Conservation (phyloP, 2,113 vertebrate species). For the Athene cunicularia region DNA sequence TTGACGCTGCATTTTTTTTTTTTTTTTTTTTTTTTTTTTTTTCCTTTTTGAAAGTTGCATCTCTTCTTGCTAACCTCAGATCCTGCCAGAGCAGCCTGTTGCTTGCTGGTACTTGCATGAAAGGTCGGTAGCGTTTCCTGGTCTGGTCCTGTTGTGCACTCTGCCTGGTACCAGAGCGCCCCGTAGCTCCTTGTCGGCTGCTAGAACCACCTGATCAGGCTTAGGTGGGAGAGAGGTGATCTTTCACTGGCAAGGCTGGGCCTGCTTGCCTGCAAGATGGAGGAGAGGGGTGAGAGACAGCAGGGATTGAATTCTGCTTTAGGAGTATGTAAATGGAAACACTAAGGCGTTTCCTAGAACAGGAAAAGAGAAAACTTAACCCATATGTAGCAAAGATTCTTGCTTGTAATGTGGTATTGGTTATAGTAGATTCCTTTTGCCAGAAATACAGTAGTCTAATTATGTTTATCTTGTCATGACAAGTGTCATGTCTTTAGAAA, state of each 20-base stretch:
- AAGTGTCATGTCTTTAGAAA: background rate
- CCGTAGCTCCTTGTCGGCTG: background rate
- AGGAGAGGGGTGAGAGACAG: background rate
- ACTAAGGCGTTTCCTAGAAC: background rate
- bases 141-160: background rate
- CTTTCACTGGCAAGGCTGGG: background rate
- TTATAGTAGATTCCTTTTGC: background rate
- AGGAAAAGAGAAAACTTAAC: background rate
- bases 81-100: background rate
- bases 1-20: accelerated
- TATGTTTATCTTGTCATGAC: background rate
- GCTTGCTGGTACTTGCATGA: background rate
- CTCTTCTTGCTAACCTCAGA: background rate
- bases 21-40: too few species aligned
- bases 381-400: background rate
- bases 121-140: background rate
- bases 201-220: conserved; percentile 3
- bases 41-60: background rate
- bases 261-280: background rate
- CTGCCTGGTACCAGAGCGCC: background rate
- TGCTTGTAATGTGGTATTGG: background rate
- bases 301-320: background rate
- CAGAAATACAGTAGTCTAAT: background rate
- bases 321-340: background rate
- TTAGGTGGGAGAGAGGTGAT: background rate